Conservation (phyloP, 2,113 vertebrate genomes). For the Ginglymostoma cirratum region DNA sequence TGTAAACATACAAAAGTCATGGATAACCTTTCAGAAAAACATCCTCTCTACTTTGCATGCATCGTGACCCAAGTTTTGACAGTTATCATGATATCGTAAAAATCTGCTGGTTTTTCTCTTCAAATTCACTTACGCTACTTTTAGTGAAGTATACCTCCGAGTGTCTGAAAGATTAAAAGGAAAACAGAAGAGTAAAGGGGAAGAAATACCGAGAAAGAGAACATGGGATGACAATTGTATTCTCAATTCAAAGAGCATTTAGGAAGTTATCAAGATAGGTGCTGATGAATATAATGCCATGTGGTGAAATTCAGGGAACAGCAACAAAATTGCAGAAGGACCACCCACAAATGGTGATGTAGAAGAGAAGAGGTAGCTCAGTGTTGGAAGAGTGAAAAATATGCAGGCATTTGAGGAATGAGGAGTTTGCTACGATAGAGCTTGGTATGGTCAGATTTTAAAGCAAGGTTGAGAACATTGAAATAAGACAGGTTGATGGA, state of each 20-base stretch:
- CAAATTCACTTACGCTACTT: background rate
- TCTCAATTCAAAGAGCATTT: background rate
- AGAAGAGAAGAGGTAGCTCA: background rate
- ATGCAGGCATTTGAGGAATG: background rate
- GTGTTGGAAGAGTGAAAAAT: background rate
- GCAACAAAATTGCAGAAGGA: background rate
- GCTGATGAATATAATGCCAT: background rate
- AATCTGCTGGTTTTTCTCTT: background rate
- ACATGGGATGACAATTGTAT: background rate
- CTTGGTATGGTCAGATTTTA: background rate
- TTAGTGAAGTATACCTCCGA: background rate
- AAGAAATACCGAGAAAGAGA: background rate
- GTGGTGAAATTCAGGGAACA: background rate
- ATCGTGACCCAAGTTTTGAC: background rate
- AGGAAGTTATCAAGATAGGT: background rate
- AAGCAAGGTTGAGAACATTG: background rate
- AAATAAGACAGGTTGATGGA: background rate
- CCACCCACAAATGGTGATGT: background rate
- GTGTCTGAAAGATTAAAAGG: background rate
- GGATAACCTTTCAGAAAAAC: background rate
- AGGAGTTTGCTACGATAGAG: background rate
- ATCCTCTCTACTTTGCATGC: background rate
- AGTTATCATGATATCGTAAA: background rate
- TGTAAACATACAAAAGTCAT: background rate
- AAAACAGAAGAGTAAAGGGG: background rate